These are phyloP conservation scores for Carcinoscorpius rotundicauda DNA, from an alignment of 1,140 invertebrate genomes.

Conservation along the genomic window DNA sequence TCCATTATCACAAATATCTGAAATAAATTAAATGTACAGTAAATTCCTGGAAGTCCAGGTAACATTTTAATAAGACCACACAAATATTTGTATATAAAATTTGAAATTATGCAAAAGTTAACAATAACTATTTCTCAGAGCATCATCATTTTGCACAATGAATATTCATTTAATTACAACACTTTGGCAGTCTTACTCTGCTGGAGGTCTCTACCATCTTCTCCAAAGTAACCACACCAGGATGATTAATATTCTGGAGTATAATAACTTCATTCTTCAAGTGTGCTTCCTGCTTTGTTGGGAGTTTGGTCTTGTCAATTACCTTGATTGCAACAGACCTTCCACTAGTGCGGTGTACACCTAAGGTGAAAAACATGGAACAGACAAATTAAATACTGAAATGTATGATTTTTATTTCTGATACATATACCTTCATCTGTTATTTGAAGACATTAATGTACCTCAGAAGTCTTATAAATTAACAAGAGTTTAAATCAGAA, in stretches of 20 bases:
- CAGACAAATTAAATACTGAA: neutral
- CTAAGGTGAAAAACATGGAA: neutral
- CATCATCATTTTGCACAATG: too few species aligned
- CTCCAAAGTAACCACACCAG: constrained; percentile 55
- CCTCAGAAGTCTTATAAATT: too few species aligned
- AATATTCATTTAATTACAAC: neutral
- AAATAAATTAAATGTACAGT: neutral
- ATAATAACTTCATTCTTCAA: constrained; percentile 98
- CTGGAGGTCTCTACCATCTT: constrained; percentile 97
- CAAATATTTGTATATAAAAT: too few species aligned
- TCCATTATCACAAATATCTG: constrained; percentile 49
- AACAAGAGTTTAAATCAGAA: too few species aligned
- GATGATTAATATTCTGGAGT: constrained; percentile 84
- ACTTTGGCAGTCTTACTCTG: constrained; percentile 36
- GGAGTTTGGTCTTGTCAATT: constrained; percentile 95
- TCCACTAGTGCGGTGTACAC: constrained; percentile 58
- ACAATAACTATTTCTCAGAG: too few species aligned
- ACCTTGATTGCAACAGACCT: constrained; percentile 82
- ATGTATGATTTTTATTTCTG: neutral
- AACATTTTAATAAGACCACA: constrained; percentile 4
- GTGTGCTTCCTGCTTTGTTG: constrained; percentile 96
- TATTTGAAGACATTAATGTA: too few species aligned
- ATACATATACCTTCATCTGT: too few species aligned
- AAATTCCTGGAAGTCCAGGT: neutral
- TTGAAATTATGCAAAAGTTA: too few species aligned